Conservation (phyloP, 2,888 invertebrate genomes). For the Sarcophaga caerulescens region DNA sequence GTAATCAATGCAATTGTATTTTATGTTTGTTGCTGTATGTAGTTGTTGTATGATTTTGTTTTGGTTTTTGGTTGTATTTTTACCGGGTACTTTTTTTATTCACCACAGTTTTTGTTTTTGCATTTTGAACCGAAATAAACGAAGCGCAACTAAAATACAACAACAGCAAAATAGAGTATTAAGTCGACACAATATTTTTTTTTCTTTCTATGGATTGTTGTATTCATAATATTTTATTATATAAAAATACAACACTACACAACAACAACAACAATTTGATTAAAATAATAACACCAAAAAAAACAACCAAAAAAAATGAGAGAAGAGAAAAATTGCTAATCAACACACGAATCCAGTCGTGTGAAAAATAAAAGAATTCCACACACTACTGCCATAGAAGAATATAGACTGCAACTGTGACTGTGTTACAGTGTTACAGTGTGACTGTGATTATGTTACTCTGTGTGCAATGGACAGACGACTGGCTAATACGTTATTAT, state of each 20-base stretch:
- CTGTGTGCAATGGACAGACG: too few species aligned
- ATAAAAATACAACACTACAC: constrained; percentile 42
- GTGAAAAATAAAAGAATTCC: constrained; percentile 58
- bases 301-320: background rate
- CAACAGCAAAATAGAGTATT: constrained; percentile 31
- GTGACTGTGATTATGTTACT: constrained; percentile 9
- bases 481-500: too few species aligned
- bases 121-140: constrained; percentile 37
- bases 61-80: background rate
- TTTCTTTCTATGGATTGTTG: constrained; percentile 12
- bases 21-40: background rate
- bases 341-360: constrained; percentile 65
- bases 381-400: constrained; percentile 23
- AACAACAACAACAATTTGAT: constrained; percentile 21
- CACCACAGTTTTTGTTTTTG: constrained; percentile 11
- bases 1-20: constrained; percentile 59
- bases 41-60: constrained; percentile 29
- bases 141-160: constrained; percentile 56
- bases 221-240: constrained; percentile 47
- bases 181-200: constrained; percentile 54
- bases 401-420: constrained; percentile 5
- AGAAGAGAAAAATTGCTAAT: constrained; percentile 34
- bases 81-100: constrained; percentile 1
- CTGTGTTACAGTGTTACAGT: background rate
- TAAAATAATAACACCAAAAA: constrained; percentile 29